Evolutionary conservation across 2,888 invertebrate genomes (phyloP).

Genomic region (Heteromurus nitidus): DNA sequence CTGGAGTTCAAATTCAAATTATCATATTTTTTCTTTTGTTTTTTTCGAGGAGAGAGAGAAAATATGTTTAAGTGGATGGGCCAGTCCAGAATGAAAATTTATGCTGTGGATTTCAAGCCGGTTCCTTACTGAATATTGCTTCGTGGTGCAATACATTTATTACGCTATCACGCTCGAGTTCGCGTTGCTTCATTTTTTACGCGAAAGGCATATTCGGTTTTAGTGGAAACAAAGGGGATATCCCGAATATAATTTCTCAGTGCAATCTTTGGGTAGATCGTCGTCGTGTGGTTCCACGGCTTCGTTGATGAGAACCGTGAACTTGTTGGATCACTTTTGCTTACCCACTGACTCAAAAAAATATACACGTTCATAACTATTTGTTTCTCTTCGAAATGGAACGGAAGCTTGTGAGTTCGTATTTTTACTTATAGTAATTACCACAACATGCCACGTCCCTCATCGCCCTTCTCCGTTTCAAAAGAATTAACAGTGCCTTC

Average conservation of each 20-base stretch:
- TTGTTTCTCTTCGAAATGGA: constrained; percentile 29
- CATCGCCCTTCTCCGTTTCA: no score
- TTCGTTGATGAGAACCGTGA: no score
- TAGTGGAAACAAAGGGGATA: no score
- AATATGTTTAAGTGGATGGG: not conserved
- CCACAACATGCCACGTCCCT: not conserved
- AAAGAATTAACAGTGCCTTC: not conserved
- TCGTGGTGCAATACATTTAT: not conserved
- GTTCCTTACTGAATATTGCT: constrained; percentile 17
- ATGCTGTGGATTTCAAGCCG: constrained; percentile 35
- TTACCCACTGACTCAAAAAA: constrained; percentile 58
- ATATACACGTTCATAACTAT: no score
- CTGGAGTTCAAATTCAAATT: constrained; percentile 8
- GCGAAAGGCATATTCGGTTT: no score
- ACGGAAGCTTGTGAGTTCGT: constrained; percentile 43
- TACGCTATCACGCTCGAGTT: not conserved
- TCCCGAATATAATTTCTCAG: no score
- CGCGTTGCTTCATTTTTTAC: no score
- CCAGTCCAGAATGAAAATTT: constrained; percentile 22
- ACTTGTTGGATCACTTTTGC: constrained; percentile 53
- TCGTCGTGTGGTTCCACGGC: no score
- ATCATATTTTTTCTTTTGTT: not conserved
- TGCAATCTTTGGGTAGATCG: no score
- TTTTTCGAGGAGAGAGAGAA: not conserved
- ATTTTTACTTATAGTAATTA: constrained; percentile 31